Percentiles rank a stretch among this genome's conserved stretches.
phyloP scores from a whole-genome alignment of 2,113 vertebrate species.

The Thamnophis sirtalis region DNA sequence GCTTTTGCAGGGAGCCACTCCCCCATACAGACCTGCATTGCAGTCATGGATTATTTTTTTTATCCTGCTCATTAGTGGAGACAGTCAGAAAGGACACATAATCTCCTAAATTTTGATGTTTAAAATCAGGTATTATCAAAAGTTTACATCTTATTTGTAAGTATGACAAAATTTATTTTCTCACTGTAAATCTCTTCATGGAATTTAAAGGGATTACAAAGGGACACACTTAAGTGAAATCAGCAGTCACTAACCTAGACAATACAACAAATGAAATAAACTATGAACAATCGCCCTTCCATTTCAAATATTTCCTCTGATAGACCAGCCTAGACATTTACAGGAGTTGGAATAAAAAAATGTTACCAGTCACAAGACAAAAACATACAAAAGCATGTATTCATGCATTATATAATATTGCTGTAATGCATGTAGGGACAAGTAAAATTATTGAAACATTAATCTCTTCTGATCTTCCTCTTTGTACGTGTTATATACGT shows the following conservation, averaged over 20 bases:
- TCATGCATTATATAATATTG: not conserved
- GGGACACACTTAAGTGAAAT: not conserved
- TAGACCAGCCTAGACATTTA: not conserved
- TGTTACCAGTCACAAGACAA: not conserved
- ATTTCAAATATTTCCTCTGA: not conserved
- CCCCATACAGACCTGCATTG: slow-evolving; percentile 65
- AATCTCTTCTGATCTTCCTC: not conserved
- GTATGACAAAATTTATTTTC: slow-evolving; percentile 11
- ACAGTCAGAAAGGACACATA: slow-evolving; percentile 42
- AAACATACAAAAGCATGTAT: not conserved
- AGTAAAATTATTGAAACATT: not conserved
- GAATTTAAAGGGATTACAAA: not conserved
- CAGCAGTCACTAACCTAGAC: not conserved
- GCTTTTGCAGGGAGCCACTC: slow-evolving; percentile 40
- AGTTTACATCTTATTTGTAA: not conserved
- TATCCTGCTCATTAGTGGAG: slow-evolving; percentile 11
- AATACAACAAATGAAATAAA: not conserved
- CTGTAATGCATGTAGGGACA: not conserved
- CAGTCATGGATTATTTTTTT: slow-evolving; percentile 56
- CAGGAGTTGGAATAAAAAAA: not conserved
- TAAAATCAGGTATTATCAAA: slow-evolving; percentile 6
- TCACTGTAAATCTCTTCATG: not conserved
- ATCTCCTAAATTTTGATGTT: slow-evolving; percentile 6
- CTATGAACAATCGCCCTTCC: not conserved
- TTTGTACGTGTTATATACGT: too few species aligned